Evolutionary conservation across 2,888 invertebrate species (phyloP).

Genomic region (Dexiosoma caninum): DNA sequence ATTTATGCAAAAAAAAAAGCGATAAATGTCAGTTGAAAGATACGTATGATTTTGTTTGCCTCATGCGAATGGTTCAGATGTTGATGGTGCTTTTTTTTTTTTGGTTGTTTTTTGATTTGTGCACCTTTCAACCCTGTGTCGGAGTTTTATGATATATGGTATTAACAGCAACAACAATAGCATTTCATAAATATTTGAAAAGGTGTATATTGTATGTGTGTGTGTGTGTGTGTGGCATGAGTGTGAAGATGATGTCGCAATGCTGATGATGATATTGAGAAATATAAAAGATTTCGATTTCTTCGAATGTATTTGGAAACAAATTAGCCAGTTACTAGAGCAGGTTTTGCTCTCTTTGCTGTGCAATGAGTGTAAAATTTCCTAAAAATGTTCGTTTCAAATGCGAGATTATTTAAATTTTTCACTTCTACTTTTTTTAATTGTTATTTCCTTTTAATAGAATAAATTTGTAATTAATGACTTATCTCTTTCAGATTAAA

Average conservation of each 20-base stretch:
- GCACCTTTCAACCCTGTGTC: slow-evolving; percentile 49
- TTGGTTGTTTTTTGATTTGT: background rate
- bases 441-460: too few relatives aligned
- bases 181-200: background rate
- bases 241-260: slow-evolving; percentile 1
- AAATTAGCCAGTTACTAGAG: too few relatives aligned
- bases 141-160: slow-evolving; percentile 46
- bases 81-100: background rate
- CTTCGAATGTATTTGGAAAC: background rate
- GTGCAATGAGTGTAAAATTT: too few relatives aligned
- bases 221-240: background rate
- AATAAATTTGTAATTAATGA: background rate
- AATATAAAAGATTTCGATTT: background rate
- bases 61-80: background rate
- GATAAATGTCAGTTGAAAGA: slow-evolving; percentile 54
- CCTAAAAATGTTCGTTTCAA: too few relatives aligned
- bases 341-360: too few relatives aligned
- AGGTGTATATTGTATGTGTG: background rate
- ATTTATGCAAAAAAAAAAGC: slow-evolving; percentile 44
- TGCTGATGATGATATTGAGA: background rate
- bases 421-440: background rate
- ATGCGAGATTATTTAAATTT: too few relatives aligned
- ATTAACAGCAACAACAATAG: slow-evolving; percentile 29
- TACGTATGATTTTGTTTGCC: slow-evolving; percentile 36
- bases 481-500: slow-evolving; percentile 1